These are phyloP conservation scores for Pedionomus torquatus DNA, from an alignment of 2,113 vertebrate genomes.

Conservation along the genomic window DNA sequence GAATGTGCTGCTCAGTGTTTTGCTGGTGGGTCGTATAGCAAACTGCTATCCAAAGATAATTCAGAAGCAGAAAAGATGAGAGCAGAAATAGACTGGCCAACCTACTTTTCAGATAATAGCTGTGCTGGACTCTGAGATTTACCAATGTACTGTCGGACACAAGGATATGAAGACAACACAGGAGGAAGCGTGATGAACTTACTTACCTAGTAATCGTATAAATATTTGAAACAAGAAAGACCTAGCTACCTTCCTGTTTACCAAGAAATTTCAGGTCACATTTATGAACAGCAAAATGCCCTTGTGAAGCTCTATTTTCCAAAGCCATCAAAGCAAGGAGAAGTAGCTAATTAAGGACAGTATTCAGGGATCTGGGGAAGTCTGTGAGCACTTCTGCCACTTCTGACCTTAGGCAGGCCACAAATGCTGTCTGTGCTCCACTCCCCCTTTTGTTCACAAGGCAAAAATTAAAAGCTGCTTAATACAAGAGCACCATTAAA, in stretches of 20 bases:
- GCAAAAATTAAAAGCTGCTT: background rate
- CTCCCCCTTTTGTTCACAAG: background rate
- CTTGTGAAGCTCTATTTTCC: background rate
- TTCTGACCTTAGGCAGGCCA: background rate
- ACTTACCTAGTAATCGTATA: background rate
- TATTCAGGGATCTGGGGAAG: background rate
- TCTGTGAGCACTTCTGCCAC: background rate
- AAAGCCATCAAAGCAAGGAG: background rate
- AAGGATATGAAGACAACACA: background rate
- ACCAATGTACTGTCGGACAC: accelerated
- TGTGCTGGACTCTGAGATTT: background rate
- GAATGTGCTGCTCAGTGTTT: background rate
- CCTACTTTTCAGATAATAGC: background rate
- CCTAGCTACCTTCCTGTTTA: background rate
- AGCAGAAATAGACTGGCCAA: background rate
- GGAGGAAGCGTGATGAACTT: background rate
- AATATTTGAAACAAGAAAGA: background rate
- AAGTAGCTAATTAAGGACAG: background rate
- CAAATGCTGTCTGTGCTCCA: background rate
- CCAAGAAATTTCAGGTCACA: background rate
- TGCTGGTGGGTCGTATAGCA: background rate
- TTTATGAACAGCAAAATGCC: background rate
- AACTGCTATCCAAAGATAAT: background rate
- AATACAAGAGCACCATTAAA: background rate
- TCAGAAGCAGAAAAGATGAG: background rate